These are phyloP conservation scores for Pteria penguin DNA, from an alignment of 2,888 invertebrate species.

Conservation along the genomic window DNA sequence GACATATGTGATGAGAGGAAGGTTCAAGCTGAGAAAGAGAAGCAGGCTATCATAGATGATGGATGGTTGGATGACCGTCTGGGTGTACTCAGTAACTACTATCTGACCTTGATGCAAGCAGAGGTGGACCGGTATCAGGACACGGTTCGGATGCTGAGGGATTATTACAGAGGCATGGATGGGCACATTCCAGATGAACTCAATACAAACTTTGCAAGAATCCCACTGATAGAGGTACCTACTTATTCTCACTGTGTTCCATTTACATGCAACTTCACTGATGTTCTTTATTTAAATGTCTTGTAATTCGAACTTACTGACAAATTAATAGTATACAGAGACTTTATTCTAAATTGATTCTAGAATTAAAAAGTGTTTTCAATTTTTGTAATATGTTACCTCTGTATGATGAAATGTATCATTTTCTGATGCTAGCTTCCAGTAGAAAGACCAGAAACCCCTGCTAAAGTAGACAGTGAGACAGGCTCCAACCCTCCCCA, in stretches of 20 bases:
- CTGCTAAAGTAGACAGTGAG: slow-evolving; percentile 57
- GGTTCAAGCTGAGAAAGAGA: slow-evolving; percentile 77
- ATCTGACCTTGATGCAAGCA: slow-evolving; percentile 78
- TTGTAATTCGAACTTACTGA: too few species aligned
- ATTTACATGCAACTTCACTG: too few species aligned
- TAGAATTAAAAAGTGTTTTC: too few species aligned
- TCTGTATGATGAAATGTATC: too few species aligned
- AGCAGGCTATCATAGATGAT: slow-evolving; percentile 73
- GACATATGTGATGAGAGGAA: slow-evolving; percentile 79
- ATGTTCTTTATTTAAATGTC: too few species aligned
- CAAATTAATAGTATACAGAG: too few species aligned
- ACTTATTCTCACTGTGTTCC: too few species aligned
- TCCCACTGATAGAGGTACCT: slow-evolving; percentile 79
- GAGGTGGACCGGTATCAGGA: slow-evolving; percentile 79
- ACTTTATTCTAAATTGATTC: background rate
- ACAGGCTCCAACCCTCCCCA: slow-evolving; percentile 55
- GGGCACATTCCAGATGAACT: slow-evolving; percentile 78
- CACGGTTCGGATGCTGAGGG: slow-evolving; percentile 77
- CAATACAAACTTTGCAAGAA: slow-evolving; percentile 71
- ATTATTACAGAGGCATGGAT: slow-evolving; percentile 80
- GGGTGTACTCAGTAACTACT: slow-evolving; percentile 79
- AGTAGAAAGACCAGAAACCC: slow-evolving; percentile 67
- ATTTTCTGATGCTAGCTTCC: slow-evolving; percentile 50
- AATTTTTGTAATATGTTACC: too few species aligned
- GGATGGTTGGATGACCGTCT: slow-evolving; percentile 79